phyloP scores from a whole-genome alignment of 1,140 invertebrate genomes.

The Drosophila sechellia region DNA sequence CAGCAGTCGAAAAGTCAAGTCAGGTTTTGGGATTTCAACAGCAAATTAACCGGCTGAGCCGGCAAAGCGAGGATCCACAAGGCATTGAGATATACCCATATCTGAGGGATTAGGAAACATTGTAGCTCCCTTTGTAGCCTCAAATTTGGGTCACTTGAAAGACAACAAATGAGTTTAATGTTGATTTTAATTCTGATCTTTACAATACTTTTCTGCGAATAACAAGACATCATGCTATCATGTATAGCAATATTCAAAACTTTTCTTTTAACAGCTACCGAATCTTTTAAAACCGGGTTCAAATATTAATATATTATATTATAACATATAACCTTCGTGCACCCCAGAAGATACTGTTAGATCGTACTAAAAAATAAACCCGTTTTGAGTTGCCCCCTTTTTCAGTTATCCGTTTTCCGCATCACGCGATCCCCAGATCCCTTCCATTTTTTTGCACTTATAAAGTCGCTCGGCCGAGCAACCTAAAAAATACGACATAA shows the following conservation, averaged over 20 bases:
- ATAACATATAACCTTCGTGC: not conserved
- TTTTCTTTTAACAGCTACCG: not conserved
- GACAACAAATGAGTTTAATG: too few species aligned
- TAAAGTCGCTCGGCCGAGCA: conserved; percentile 41
- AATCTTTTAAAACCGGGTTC: conserved; percentile 7
- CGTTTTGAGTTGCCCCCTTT: conserved; percentile 11
- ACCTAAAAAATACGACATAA: conserved; percentile 26
- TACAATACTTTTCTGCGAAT: not conserved
- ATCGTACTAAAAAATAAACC: conserved; percentile 12
- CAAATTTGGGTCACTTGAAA: not conserved
- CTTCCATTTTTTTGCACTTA: conserved; percentile 47
- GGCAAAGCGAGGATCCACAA: conserved; percentile 32
- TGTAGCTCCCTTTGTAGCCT: not conserved
- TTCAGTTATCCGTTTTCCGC: conserved; percentile 36
- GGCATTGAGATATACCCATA: conserved; percentile 4
- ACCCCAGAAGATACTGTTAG: conserved; percentile 27
- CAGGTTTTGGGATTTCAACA: conserved; percentile 14
- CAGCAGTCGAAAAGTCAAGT: conserved; percentile 73
- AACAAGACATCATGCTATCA: too few species aligned
- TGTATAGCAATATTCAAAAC: not conserved
- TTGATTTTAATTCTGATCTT: too few species aligned
- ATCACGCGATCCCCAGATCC: conserved; percentile 51
- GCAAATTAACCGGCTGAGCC: conserved; percentile 48
- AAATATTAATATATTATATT: conserved; percentile 10
- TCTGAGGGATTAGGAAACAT: conserved; percentile 9